Percentiles rank a stretch among this genome's conserved stretches.
These are phyloP conservation scores for Chydorus sphaericus DNA, from an alignment of 2,888 invertebrate genomes.

Conservation along the genomic window DNA sequence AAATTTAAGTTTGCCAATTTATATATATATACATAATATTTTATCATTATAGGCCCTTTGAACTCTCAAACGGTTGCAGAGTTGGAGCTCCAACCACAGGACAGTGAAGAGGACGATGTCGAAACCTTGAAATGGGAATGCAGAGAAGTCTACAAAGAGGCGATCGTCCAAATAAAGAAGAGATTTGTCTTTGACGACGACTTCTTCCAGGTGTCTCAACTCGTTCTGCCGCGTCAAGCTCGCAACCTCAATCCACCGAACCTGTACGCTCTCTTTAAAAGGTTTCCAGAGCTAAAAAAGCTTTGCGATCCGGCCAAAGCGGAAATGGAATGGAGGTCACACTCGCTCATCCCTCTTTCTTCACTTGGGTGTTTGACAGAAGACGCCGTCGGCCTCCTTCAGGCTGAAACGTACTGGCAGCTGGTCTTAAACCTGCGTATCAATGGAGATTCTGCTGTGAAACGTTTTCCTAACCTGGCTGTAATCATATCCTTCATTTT, in stretches of 20 bases:
- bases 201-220: background rate
- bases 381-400: background rate
- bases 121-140: no score
- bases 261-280: slow-evolving; percentile 2
- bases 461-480: slow-evolving; percentile 4
- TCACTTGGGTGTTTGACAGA: background rate
- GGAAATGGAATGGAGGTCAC: background rate
- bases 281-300: background rate
- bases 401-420: background rate
- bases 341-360: background rate
- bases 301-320: background rate
- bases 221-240: slow-evolving; percentile 17
- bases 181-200: background rate
- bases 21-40: background rate
- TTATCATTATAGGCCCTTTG: background rate
- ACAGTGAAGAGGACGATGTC: background rate
- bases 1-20: no score
- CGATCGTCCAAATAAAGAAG: background rate
- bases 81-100: no score
- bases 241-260: slow-evolving; percentile 18
- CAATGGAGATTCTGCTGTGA: background rate
- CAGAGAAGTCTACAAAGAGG: background rate
- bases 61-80: background rate
- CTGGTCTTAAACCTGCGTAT: background rate
- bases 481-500: background rate